phyloP scores from a whole-genome alignment of 2,797 vertebrate genomes.

The Linurgus olivaceus region DNA sequence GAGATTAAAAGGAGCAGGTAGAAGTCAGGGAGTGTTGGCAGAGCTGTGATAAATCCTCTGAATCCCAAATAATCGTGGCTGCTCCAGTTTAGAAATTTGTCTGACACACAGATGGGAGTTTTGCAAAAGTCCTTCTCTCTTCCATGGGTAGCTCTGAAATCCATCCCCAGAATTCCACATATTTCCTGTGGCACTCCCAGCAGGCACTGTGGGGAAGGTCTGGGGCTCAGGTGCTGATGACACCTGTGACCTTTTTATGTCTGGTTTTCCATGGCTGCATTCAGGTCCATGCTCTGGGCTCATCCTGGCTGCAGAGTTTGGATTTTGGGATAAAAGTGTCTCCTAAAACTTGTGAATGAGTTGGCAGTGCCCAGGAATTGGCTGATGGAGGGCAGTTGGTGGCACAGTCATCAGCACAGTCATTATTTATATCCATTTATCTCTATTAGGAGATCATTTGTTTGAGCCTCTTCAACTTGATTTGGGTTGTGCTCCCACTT shows the following conservation, averaged over 20 bases:
- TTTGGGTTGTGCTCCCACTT: neutral
- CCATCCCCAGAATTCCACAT: accelerated
- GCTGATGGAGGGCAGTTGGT: neutral
- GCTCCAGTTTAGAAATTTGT: neutral
- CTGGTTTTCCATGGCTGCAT: neutral
- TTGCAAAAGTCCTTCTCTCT: neutral
- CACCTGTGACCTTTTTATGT: neutral
- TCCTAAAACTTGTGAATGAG: neutral
- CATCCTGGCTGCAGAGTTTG: neutral
- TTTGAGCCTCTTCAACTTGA: neutral
- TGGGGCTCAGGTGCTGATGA: neutral
- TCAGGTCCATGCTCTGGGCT: neutral
- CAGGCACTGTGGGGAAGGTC: no score
- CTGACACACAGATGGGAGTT: accelerated
- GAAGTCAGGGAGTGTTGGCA: neutral
- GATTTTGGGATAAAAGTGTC: neutral
- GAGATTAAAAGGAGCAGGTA: neutral
- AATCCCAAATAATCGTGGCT: neutral
- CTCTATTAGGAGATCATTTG: neutral
- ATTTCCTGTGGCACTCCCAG: neutral
- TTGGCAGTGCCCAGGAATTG: neutral
- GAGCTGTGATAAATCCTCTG: neutral
- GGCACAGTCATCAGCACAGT: neutral
- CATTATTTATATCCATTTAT: neutral
- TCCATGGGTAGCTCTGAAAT: neutral